Conservation (phyloP, 2,888 invertebrate species). For the Panopea generosa region DNA sequence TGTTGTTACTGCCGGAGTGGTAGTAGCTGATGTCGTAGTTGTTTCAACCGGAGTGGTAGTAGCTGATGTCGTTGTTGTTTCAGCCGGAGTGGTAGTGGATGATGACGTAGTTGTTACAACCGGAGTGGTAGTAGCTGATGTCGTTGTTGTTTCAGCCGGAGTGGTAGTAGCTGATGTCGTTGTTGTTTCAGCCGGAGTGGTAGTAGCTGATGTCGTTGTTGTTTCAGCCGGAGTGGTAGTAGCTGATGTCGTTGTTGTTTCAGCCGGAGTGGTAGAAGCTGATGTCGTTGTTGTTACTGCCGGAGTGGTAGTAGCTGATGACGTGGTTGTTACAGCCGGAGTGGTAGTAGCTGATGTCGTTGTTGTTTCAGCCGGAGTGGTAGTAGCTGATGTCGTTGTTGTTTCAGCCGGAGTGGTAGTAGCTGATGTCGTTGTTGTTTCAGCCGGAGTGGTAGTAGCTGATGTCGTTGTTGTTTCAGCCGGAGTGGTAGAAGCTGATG, state of each 20-base stretch:
- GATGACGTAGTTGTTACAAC: neutral
- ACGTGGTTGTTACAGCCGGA: slow-evolving; percentile 17
- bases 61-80: neutral
- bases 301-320: slow-evolving; percentile 21
- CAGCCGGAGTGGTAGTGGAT: slow-evolving; percentile 12
- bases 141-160: slow-evolving; percentile 19
- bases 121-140: slow-evolving; percentile 20
- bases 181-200: slow-evolving; percentile 19
- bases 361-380: slow-evolving; percentile 15
- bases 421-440: slow-evolving; percentile 7
- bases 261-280: slow-evolving; percentile 16
- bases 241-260: slow-evolving; percentile 25
- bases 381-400: slow-evolving; percentile 8
- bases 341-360: slow-evolving; percentile 15
- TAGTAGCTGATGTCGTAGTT: no score
- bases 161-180: slow-evolving; percentile 16
- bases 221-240: slow-evolving; percentile 25
- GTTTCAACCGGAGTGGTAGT: slow-evolving; percentile 5
- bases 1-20: no score
- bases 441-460: neutral
- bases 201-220: slow-evolving; percentile 10
- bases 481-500: slow-evolving; percentile 32
- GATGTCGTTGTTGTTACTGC: slow-evolving; percentile 15
- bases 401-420: slow-evolving; percentile 15
- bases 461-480: slow-evolving; percentile 27